Base-by-base conservation (phyloP, 2,113 vertebrate genomes). In the Brachyhypopomus gauderio region DNA sequence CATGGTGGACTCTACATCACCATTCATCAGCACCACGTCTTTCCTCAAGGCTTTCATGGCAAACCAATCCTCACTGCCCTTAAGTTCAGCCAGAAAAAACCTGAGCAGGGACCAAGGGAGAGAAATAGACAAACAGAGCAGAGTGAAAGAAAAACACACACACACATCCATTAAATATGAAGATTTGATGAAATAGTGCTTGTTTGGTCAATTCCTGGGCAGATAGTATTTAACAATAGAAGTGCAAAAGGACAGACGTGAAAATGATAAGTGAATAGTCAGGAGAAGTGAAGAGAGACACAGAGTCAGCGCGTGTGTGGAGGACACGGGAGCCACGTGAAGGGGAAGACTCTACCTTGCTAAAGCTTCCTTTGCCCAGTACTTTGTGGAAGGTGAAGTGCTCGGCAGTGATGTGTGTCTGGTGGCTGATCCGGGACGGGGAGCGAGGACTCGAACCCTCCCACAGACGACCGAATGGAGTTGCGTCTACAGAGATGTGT, bases 1-100 rank as follows among this genome's bases (percentile, higher is more conserved):
- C 97, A 99, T 98, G 81, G 97, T 99, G 70, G 97, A 99, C 81
- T 99, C 98, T 77, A 99, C 95, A 0, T 99, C 98, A 2, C 99
- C 97, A 11, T 99, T 97, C 58, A 99, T 98, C 77, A 99, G 92
- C 41, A 99, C 98, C 6, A 99, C 97, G 0, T 99, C 97, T 84
- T 99, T 99, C 88, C 99, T 99, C 80, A 99, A 92, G 20, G 94
- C 96, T 89, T 99, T 99, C 82, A 99, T 66, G 0, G 98, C 98
- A 79, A 96, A 99, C 93, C 89, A 99, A 88, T 96, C 91, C 0
- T 93, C 93, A 84, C 90, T 91, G 34, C 96, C 95, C 90, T 96
- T 98, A 75, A 98, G 90, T 87, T 99, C 97, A 0, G 95, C 97
- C 56, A 99, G 93, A 67, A 99, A n/a, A 88, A 73, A 99, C 98